A percentile compares a stretch with the other conserved stretches of the same genome.
Evolutionary conservation across 1,140 invertebrate species (phyloP).

Genomic region (Drosophila aff.): DNA sequence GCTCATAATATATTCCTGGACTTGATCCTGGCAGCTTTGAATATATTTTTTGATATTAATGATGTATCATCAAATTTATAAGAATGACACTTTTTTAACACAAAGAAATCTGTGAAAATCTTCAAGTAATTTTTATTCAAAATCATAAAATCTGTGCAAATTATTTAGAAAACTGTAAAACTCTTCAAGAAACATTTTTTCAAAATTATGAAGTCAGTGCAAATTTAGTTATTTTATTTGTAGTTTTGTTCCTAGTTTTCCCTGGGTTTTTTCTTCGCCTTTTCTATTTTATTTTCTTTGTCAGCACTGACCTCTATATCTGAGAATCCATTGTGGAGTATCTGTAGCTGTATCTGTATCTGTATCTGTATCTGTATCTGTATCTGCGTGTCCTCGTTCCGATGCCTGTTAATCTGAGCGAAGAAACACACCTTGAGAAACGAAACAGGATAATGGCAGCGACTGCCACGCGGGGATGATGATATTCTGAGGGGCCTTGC

Average conservation of each 20-base stretch:
- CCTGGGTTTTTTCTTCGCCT: neutral
- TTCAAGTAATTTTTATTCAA: neutral
- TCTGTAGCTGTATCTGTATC: neutral
- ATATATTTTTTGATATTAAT: neutral
- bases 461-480: constrained; percentile 21
- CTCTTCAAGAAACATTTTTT: neutral
- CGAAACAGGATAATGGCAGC: constrained; percentile 30
- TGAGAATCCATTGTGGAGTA: neutral
- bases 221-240: neutral
- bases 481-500: constrained; percentile 38
- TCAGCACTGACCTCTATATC: neutral
- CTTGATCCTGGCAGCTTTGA: neutral
- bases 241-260: neutral
- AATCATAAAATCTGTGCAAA: neutral
- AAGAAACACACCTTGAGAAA: constrained; percentile 44
- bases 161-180: too few species aligned
- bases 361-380: neutral
- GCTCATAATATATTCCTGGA: neutral
- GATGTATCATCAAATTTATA: too few species aligned
- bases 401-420: constrained; percentile 20
- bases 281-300: neutral
- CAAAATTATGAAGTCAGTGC: neutral
- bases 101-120: neutral
- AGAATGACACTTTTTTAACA: neutral
- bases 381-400: neutral